Conservation (phyloP, 2,888 invertebrate species). For the Lasioglossum lativentre region DNA sequence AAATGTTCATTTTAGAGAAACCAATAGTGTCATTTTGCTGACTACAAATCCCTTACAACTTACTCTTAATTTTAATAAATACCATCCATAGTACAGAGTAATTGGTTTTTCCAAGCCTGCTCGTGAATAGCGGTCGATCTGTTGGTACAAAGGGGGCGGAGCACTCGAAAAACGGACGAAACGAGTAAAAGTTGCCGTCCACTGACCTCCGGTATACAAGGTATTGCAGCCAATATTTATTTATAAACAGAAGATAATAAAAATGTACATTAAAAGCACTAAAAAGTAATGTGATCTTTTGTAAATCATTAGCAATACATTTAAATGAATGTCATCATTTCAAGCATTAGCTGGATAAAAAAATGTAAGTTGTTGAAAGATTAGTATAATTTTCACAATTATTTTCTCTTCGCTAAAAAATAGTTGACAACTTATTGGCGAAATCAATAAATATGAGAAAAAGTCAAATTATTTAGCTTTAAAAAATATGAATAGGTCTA, state of each 20-base stretch:
- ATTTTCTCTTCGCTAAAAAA: neutral
- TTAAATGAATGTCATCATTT: no score
- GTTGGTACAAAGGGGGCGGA: no score
- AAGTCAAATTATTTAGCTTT: neutral
- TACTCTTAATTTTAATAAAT: no score
- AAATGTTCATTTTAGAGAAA: no score
- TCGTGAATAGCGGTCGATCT: no score
- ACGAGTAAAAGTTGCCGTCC: no score
- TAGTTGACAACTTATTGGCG: neutral
- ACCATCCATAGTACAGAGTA: no score
- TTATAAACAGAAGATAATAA: neutral
- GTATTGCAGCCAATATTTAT: neutral
- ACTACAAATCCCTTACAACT: no score
- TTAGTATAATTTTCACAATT: neutral
- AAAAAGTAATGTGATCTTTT: neutral
- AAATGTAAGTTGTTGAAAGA: neutral
- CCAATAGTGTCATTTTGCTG: no score
- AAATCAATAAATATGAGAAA: neutral
- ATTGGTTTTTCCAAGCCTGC: no score
- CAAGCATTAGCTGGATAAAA: neutral
- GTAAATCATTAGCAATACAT: no score
- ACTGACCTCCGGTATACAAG: neutral
- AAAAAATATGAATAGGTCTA: neutral
- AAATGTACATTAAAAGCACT: neutral
- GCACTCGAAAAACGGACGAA: no score